Percentiles rank a stretch among this genome's conserved stretches.
phyloP scores from a whole-genome alignment of 2,113 vertebrate species.

The Platycercus adscitus region DNA sequence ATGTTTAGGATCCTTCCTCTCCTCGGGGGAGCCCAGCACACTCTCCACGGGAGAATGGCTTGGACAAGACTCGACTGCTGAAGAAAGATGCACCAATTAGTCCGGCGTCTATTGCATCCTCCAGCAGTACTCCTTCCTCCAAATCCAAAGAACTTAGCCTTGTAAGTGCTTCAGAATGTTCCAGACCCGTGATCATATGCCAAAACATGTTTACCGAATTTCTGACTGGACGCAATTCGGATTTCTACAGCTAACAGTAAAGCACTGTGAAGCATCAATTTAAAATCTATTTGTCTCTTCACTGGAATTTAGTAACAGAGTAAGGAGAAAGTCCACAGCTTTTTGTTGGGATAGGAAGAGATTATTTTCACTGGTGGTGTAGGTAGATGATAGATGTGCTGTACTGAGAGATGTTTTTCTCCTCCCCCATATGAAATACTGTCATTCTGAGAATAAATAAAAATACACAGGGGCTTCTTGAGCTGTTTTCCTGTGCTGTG shows the following conservation, averaged over 20 bases:
- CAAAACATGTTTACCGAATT: background rate
- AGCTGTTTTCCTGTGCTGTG: conserved; percentile 44
- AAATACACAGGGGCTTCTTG: conserved; percentile 21
- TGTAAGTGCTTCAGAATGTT: conserved; percentile 79
- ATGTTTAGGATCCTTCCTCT: conserved; percentile 91
- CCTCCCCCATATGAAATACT: background rate
- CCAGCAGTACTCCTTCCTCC: conserved; percentile 97
- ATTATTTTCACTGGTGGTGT: conserved; percentile 16
- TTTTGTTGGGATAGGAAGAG: background rate
- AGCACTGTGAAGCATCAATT: background rate
- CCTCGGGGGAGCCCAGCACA: conserved; percentile 94
- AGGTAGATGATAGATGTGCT: conserved; percentile 32
- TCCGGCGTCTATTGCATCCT: conserved; percentile 95
- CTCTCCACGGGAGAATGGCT: conserved; percentile 95
- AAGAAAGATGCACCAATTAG: conserved; percentile 98
- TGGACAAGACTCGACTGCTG: conserved; percentile 92
- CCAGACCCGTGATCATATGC: background rate
- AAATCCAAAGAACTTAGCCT: conserved; percentile 99
- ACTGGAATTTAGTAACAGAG: background rate
- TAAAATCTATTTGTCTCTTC: background rate
- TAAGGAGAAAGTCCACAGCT: background rate
- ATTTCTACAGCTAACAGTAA: background rate
- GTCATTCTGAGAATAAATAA: conserved; percentile 58
- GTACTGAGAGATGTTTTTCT: conserved; percentile 43
- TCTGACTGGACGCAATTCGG: background rate